Base-by-base conservation (phyloP, 2,888 invertebrate species). In the Drosophila suboccidentalis region DNA sequence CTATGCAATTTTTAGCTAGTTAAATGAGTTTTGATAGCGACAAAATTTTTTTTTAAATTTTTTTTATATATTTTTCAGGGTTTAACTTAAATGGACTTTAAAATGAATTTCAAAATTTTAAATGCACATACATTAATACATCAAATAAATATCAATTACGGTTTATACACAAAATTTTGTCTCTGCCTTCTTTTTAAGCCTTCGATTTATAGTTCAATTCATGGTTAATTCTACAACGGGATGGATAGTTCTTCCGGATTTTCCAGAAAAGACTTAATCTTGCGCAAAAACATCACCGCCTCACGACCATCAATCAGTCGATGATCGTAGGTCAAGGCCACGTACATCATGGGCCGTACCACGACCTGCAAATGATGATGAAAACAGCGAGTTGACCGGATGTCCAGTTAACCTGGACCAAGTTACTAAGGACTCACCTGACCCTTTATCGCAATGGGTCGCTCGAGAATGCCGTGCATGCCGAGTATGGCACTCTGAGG, bases 321-420 rank as follows among this genome's bases (percentile, higher is more conserved):
- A 93, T 99, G 99, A 93, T 99, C 99, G 92, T 99, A 99, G 0
- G 99, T 99, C 88, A 99, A 94, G 4, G 99, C 99, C 73, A 99
- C 95, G 93, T 98, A 99, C 99, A 99, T 99, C 98, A 99, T 99
- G 17, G 99, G 99, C 75, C 98, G 95, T 91, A 99, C 96, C 38
- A 98, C 98, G 78, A 99, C 97, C 97, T 98, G 91, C 6, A 47
- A 17, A 3, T 17, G 0, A 32, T 1, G 6, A 32, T 1, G 4
- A 6, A 43, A n/a, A 26, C 13, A 13, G 22, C 13, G 22, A 22
- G 17, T 50, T 19, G 34, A 34, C 36, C 19, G 19, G 9, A 19
- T 3, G 1, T 4, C 17, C 0, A 53, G 1, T 11, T 36, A 0
- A 15, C 2, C 2, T 19, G 17, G 8, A 29, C 1, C 8, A 3